These are phyloP conservation scores for Merops nubicus DNA, from an alignment of 2,113 vertebrate species.

Conservation along the genomic window DNA sequence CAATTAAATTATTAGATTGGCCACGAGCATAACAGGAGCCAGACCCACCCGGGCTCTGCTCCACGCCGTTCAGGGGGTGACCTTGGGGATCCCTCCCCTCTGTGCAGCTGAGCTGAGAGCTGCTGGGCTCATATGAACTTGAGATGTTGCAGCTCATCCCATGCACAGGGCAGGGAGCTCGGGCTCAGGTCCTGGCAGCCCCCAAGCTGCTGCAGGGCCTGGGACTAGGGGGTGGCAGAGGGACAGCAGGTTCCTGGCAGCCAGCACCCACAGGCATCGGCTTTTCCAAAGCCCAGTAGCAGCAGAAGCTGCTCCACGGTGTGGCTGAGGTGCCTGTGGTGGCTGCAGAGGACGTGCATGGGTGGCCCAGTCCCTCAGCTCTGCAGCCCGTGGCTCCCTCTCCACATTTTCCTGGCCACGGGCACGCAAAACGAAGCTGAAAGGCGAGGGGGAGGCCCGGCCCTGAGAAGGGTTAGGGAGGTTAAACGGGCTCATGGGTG, in stretches of 20 bases:
- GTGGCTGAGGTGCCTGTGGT: neutral
- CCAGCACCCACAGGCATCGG: neutral
- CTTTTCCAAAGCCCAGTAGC: neutral
- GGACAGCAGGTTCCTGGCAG: neutral
- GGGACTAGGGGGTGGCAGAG: neutral
- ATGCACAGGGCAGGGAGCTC: neutral
- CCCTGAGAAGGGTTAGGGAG: neutral
- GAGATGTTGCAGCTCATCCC: neutral
- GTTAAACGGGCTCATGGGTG: neutral
- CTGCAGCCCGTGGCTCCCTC: neutral
- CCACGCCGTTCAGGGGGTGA: rapidly evolving
- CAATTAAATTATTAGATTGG: neutral
- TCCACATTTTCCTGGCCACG: neutral
- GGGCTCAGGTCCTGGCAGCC: neutral
- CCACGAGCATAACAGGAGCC: neutral
- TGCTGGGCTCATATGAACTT: neutral
- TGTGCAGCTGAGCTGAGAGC: neutral
- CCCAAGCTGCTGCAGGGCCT: neutral
- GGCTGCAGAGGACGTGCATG: neutral
- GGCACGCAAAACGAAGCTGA: neutral
- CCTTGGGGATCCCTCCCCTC: neutral
- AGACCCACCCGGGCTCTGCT: neutral
- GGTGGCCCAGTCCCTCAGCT: neutral
- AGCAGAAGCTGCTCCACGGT: neutral
- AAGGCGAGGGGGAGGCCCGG: neutral